phyloP scores from a whole-genome alignment of 1,140 invertebrate species.

The Xylocopa sonorina region DNA sequence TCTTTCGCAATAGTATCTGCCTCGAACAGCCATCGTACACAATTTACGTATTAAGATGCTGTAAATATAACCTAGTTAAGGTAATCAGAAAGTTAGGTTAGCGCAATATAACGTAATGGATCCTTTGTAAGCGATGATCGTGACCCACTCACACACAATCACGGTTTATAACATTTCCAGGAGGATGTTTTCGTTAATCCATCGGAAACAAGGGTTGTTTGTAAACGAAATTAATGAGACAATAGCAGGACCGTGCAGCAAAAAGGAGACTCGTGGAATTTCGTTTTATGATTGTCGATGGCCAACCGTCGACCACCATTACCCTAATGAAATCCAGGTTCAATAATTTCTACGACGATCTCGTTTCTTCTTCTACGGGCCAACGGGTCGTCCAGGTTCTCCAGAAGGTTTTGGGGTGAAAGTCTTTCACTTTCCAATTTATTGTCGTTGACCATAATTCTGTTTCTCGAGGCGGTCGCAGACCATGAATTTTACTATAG shows the following conservation, averaged over 20 bases:
- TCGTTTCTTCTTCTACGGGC: background rate
- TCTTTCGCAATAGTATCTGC: too few species aligned
- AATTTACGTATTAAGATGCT: background rate
- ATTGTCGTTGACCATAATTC: constrained; percentile 61
- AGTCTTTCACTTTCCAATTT: constrained; percentile 62
- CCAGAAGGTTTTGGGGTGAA: constrained; percentile 41
- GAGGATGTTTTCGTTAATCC: accelerated
- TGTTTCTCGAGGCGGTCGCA: background rate
- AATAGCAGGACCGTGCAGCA: background rate
- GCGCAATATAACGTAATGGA: background rate
- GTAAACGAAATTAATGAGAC: constrained; percentile 42
- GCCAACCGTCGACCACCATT: constrained; percentile 18
- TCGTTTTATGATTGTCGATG: constrained; percentile 18
- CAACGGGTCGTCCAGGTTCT: background rate
- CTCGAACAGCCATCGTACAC: background rate
- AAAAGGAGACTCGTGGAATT: background rate
- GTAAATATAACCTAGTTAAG: too few species aligned
- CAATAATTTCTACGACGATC: constrained; percentile 25
- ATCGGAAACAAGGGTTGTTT: constrained; percentile 8
- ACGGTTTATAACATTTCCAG: background rate
- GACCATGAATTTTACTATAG: too few species aligned
- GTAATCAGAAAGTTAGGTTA: background rate
- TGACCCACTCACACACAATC: constrained; percentile 4
- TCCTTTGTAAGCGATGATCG: background rate
- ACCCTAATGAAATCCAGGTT: constrained; percentile 21